Evolutionary conservation across 2,797 vertebrate genomes (phyloP).

Genomic region (Tympanoctomys barrerae): DNA sequence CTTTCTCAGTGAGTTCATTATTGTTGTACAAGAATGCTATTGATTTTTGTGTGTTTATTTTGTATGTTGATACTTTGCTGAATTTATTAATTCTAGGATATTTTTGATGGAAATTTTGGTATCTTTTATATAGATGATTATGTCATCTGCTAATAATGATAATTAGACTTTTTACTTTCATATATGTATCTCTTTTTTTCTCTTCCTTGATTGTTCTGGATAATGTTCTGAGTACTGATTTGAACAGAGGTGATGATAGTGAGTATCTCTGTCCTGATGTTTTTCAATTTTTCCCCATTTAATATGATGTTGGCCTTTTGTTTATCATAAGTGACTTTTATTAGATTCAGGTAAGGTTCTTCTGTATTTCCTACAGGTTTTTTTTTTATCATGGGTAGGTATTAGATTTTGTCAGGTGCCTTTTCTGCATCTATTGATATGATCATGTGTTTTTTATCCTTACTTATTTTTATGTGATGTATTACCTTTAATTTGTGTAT

Average conservation of each 20-base stretch:
- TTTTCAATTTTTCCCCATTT: background rate
- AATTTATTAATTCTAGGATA: background rate
- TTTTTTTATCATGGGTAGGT: background rate
- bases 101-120: background rate
- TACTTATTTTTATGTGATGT: background rate
- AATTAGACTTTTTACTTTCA: background rate
- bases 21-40: background rate
- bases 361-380: background rate
- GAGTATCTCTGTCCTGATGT: background rate
- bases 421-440: background rate
- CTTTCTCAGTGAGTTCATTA: background rate
- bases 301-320: background rate
- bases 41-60: background rate
- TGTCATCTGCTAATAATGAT: background rate
- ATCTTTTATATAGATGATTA: background rate
- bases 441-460: background rate
- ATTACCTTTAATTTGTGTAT: background rate
- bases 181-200: background rate
- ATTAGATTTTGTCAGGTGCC: background rate
- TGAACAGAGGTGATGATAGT: background rate
- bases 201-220: background rate
- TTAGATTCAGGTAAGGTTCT: background rate
- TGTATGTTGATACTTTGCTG: background rate
- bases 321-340: background rate
- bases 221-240: background rate